A percentile compares a stretch with the other conserved stretches of the same genome.
Evolutionary conservation across 2,888 invertebrate genomes (phyloP).

Genomic region (Hyppa rectilinea): DNA sequence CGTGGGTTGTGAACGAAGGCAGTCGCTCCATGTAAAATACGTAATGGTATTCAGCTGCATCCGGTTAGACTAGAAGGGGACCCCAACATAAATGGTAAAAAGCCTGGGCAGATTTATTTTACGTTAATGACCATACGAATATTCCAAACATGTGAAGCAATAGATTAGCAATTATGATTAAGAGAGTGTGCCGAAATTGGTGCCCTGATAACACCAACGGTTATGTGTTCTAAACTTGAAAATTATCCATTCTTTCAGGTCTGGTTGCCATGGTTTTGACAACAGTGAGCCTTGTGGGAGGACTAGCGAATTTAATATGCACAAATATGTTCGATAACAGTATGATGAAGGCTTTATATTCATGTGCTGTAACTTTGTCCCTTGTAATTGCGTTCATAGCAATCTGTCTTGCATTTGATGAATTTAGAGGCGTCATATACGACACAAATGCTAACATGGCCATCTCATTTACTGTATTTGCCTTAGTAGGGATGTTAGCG

Average conservation of each 20-base stretch:
- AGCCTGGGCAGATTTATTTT: too few species aligned
- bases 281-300: constrained; percentile 75
- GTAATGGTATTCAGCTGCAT: too few species aligned
- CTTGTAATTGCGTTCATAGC: constrained; percentile 72
- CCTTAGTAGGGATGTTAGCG: constrained; percentile 72
- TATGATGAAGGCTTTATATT: constrained; percentile 68
- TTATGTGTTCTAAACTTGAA: not conserved
- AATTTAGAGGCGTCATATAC: constrained; percentile 50
- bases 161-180: not conserved
- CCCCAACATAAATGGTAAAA: too few species aligned
- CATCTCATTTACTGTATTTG: constrained; percentile 71
- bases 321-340: constrained; percentile 37
- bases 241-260: constrained; percentile 72
- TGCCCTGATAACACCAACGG: too few species aligned
- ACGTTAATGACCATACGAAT: not conserved
- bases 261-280: constrained; percentile 76
- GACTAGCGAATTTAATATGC: constrained; percentile 70
- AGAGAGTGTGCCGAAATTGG: not conserved
- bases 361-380: constrained; percentile 70
- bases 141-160: not conserved
- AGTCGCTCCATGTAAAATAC: too few species aligned
- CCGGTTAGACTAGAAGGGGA: too few species aligned
- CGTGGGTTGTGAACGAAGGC: too few species aligned
- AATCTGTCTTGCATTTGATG: constrained; percentile 72
- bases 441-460: constrained; percentile 69